Percentiles rank a stretch among this genome's conserved stretches.
phyloP scores from a whole-genome alignment of 1,140 invertebrate genomes.

The Galleria mellonella region DNA sequence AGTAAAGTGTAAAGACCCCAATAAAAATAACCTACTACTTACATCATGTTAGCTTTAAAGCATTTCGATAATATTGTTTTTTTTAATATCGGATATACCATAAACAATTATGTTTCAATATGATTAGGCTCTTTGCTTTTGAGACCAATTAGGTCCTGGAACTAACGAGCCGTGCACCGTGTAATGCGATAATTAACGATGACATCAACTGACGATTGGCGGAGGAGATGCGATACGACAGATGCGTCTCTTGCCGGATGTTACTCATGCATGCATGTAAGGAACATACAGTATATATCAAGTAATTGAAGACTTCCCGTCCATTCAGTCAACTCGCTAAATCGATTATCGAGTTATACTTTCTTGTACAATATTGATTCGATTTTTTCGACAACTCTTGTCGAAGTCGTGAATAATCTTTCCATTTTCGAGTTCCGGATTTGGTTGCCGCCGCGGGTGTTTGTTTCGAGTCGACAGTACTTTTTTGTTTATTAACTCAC shows the following conservation, averaged over 20 bases:
- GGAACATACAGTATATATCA: conserved; percentile 46
- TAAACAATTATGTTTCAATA: too few relatives aligned
- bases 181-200: conserved; percentile 29
- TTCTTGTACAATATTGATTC: too few relatives aligned
- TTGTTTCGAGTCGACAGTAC: background rate
- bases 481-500: background rate
- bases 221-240: conserved; percentile 24
- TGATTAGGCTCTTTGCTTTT: too few relatives aligned
- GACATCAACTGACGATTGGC: conserved; percentile 43
- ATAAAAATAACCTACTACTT: too few relatives aligned
- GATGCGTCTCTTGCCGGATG: conserved; percentile 51
- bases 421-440: conserved; percentile 1
- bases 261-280: conserved; percentile 48
- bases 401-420: too few relatives aligned
- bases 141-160: too few relatives aligned
- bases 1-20: too few relatives aligned
- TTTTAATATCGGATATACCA: too few relatives aligned
- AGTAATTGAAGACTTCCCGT: conserved; percentile 68
- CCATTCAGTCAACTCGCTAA: conserved; percentile 19
- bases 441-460: conserved; percentile 2
- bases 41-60: too few relatives aligned
- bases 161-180: background rate
- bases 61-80: too few relatives aligned
- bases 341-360: conserved; percentile 30
- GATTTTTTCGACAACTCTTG: too few relatives aligned